These are phyloP conservation scores for Cichlasoma orientale DNA, from an alignment of 2,797 vertebrate genomes.

Conservation along the genomic window DNA sequence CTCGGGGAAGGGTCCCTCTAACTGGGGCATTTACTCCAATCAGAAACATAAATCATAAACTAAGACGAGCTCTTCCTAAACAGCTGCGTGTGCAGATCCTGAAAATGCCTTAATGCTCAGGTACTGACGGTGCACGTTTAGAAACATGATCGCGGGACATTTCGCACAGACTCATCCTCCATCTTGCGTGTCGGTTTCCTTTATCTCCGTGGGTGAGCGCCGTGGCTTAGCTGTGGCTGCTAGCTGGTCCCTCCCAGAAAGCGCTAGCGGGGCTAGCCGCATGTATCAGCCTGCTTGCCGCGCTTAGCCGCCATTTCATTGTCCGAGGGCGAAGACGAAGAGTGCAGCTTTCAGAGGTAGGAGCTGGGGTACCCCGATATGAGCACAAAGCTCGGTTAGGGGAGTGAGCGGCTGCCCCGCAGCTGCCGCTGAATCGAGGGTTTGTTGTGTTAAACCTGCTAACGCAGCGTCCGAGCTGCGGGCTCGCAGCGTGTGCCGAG, in stretches of 20 bases:
- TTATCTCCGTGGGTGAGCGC: background rate
- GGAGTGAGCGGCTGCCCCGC: background rate
- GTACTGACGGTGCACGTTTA: background rate
- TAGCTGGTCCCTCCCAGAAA: background rate
- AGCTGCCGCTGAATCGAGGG: background rate
- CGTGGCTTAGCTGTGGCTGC: background rate
- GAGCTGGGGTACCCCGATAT: fast-evolving
- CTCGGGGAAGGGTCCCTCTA: too few species aligned
- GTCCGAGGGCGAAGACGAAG: background rate
- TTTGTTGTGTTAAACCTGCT: background rate
- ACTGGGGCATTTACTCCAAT: background rate
- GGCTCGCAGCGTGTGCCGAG: background rate
- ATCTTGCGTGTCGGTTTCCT: background rate
- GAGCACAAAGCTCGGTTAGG: fast-evolving
- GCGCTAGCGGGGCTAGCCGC: slow-evolving; percentile 15
- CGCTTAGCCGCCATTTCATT: slow-evolving; percentile 41
- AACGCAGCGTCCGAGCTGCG: background rate
- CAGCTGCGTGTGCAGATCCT: background rate
- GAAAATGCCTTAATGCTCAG: background rate
- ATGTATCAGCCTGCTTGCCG: background rate
- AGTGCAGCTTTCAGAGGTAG: slow-evolving; percentile 41
- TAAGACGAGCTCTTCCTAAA: background rate
- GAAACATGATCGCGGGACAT: background rate
- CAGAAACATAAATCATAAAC: too few species aligned
- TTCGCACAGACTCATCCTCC: background rate